phyloP scores from a whole-genome alignment of 2,888 invertebrate species.

The Bombylius major region DNA sequence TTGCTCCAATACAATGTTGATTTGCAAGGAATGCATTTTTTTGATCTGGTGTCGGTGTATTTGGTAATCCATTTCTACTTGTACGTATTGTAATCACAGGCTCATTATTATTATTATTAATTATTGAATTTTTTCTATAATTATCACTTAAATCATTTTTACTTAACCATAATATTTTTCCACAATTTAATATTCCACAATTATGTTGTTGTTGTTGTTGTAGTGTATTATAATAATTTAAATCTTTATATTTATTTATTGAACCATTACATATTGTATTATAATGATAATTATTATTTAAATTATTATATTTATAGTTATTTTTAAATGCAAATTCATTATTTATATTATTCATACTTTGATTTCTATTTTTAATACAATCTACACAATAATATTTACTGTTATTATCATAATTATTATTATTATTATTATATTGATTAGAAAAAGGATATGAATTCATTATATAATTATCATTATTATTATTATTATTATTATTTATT shows the following conservation, averaged over 20 bases:
- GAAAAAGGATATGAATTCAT: no score
- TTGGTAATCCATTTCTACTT: slow-evolving; percentile 29
- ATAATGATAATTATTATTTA: background rate
- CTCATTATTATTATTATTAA: slow-evolving; percentile 8
- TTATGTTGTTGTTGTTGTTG: slow-evolving; percentile 8
- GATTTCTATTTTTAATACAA: no score
- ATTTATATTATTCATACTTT: no score
- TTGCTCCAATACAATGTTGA: slow-evolving; percentile 34
- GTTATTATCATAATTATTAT: slow-evolving; percentile 8
- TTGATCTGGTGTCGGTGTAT: slow-evolving; percentile 29
- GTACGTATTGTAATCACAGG: slow-evolving; percentile 22
- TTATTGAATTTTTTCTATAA: slow-evolving; percentile 3
- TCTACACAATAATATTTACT: no score
- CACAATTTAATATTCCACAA: slow-evolving; percentile 33
- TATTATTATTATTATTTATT: no score
- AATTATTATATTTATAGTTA: no score
- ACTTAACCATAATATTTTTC: slow-evolving; percentile 32
- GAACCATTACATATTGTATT: slow-evolving; percentile 11
- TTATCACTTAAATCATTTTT: slow-evolving; percentile 16
- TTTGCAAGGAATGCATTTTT: slow-evolving; percentile 31
- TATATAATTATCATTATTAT: no score
- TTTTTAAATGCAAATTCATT: no score
- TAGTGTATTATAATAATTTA: background rate
- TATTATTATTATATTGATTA: background rate
- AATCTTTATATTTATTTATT: slow-evolving; percentile 6